Conservation (phyloP, 2,113 vertebrate genomes). For the Coregonus clupeaformis region DNA sequence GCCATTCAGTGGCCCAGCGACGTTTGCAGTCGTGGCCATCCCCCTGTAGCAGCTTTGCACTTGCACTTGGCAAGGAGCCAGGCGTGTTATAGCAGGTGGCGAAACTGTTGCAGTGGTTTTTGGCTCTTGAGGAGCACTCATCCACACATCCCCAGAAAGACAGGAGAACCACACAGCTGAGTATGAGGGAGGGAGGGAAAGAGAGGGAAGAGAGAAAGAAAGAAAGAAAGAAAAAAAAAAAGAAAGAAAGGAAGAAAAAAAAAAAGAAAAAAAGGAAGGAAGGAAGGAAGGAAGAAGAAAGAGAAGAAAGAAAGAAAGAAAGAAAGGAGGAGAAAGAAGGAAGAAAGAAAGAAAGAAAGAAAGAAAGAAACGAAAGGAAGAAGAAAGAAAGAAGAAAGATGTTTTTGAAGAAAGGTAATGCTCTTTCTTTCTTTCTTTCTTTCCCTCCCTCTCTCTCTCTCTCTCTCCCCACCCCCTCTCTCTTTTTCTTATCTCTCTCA, state of each 20-base stretch:
- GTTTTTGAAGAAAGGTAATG: too few species aligned
- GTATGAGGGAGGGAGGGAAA: not conserved
- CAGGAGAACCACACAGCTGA: constrained; percentile 34
- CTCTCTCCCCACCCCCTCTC: not conserved
- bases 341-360: not conserved
- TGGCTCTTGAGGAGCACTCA: constrained; percentile 85
- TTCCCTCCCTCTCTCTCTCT: too few species aligned
- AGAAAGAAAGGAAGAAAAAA: not conserved
- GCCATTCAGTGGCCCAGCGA: constrained; percentile 64
- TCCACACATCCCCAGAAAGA: constrained; percentile 88
- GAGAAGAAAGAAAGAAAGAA: not conserved
- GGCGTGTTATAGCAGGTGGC: constrained; percentile 89
- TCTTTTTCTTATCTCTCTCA: not conserved
- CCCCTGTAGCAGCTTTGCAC: constrained; percentile 86
- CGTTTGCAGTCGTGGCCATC: constrained; percentile 86
- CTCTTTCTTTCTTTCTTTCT: too few species aligned
- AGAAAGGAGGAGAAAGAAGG: not conserved
- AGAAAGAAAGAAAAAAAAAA: too few species aligned
- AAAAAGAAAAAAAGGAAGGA: too few species aligned
- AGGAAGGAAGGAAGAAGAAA: too few species aligned
- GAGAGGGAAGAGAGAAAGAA: not conserved
- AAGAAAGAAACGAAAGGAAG: not conserved
- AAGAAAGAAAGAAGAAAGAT: not conserved
- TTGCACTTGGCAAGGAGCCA: constrained; percentile 92
- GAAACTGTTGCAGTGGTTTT: constrained; percentile 80